phyloP scores from a whole-genome alignment of 1,140 invertebrate species.

The Nasonia vitripennis region DNA sequence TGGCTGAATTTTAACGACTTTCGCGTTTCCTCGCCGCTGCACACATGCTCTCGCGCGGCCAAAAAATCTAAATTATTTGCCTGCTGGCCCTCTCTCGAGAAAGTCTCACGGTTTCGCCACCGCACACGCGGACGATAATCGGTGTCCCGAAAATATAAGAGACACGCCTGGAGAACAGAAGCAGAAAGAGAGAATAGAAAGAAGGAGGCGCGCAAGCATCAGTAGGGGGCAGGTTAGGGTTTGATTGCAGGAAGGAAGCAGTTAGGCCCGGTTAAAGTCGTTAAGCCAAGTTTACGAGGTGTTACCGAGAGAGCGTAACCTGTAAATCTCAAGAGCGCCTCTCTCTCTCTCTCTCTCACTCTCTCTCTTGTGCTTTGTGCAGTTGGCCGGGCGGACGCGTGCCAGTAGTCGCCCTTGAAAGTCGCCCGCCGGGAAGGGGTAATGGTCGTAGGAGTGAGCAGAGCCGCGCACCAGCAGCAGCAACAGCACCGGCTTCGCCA shows the following conservation, averaged over 20 bases:
- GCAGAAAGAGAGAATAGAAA: constrained; percentile 20
- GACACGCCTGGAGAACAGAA: background rate
- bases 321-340: constrained; percentile 72
- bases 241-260: constrained; percentile 74
- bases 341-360: constrained; percentile 43
- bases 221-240: constrained; percentile 65
- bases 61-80: constrained; percentile 11
- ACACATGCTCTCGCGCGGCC: constrained; percentile 9
- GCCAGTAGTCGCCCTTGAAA: constrained; percentile 74
- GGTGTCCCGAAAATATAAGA: background rate
- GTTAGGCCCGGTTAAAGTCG: constrained; percentile 75
- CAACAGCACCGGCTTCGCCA: constrained; percentile 43
- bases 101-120: background rate
- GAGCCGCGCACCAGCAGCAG: constrained; percentile 48
- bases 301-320: constrained; percentile 74
- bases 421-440: constrained; percentile 68
- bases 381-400: constrained; percentile 65
- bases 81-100: background rate
- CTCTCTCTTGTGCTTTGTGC: background rate
- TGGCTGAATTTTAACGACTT: constrained; percentile 40
- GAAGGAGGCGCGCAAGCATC: background rate
- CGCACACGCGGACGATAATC: background rate
- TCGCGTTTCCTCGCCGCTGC: constrained; percentile 12
- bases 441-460: constrained; percentile 68
- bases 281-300: constrained; percentile 76